Percentiles rank a stretch among this genome's conserved stretches.
These are phyloP conservation scores for Euphydryas editha DNA, from an alignment of 2,888 invertebrate species.

Conservation along the genomic window DNA sequence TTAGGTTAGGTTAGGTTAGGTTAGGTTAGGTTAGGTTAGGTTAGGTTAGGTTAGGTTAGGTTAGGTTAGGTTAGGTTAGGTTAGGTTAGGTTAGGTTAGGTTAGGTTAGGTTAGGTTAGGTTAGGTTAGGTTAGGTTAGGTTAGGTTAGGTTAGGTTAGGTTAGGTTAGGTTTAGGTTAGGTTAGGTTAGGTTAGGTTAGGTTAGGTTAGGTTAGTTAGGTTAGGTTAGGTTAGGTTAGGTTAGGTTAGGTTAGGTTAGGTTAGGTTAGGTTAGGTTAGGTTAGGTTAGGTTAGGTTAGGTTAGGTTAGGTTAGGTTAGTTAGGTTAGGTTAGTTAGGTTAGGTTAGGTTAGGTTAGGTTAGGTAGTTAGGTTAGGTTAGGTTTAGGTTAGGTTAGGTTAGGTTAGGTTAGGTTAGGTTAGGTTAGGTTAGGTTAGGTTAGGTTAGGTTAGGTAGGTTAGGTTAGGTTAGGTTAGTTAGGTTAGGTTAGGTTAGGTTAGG, in stretches of 20 bases:
- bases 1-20: slow-evolving; percentile 18
- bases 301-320: slow-evolving; percentile 19
- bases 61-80: slow-evolving; percentile 16
- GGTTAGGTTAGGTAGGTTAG: too few species aligned
- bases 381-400: neutral
- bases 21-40: slow-evolving; percentile 18
- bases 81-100: slow-evolving; percentile 18
- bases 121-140: slow-evolving; percentile 16
- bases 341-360: slow-evolving; percentile 22
- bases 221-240: slow-evolving; percentile 18
- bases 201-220: slow-evolving; percentile 18
- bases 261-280: slow-evolving; percentile 18
- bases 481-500: too few species aligned
- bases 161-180: slow-evolving; percentile 15
- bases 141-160: slow-evolving; percentile 18
- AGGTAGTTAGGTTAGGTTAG: too few species aligned
- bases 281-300: slow-evolving; percentile 16
- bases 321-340: slow-evolving; percentile 31
- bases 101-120: slow-evolving; percentile 18
- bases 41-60: slow-evolving; percentile 16
- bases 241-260: slow-evolving; percentile 18
- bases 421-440: slow-evolving; percentile 21
- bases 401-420: slow-evolving; percentile 18
- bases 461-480: too few species aligned
- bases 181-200: slow-evolving; percentile 18